These are phyloP conservation scores for Apamea epomidion DNA, from an alignment of 2,888 invertebrate genomes.

Conservation along the genomic window DNA sequence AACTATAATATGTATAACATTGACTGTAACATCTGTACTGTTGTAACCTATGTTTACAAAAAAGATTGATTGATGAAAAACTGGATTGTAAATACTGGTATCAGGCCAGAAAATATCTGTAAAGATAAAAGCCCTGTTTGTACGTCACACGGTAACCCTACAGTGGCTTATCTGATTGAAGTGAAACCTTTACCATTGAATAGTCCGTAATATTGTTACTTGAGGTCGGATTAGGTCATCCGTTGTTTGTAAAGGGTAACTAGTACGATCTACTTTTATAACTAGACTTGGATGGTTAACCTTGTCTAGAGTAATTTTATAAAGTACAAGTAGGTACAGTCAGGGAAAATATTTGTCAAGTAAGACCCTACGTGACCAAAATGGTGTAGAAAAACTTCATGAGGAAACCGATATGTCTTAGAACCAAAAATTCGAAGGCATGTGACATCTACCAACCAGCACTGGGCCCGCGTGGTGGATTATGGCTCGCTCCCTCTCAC, in stretches of 20 bases:
- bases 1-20: no score
- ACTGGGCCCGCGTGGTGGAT: no score
- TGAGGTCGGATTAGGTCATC: constrained; percentile 48
- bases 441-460: no score
- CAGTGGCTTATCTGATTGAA: constrained; percentile 51
- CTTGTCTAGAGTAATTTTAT: background rate
- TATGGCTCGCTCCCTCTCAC: no score
- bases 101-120: background rate
- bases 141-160: constrained; percentile 34
- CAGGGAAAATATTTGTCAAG: background rate
- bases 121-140: constrained; percentile 1
- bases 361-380: no score
- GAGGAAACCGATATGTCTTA: no score
- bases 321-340: background rate
- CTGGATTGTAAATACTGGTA: background rate
- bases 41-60: no score
- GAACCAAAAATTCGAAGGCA: no score
- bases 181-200: constrained; percentile 49
- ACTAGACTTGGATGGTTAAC: background rate
- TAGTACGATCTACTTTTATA: background rate
- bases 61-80: no score
- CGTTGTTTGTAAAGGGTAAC: constrained; percentile 27
- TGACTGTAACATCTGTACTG: no score
- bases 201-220: constrained; percentile 51
- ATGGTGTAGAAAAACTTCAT: no score